phyloP scores from a whole-genome alignment of 2,888 invertebrate genomes.

The Darwinula stevensoni region DNA sequence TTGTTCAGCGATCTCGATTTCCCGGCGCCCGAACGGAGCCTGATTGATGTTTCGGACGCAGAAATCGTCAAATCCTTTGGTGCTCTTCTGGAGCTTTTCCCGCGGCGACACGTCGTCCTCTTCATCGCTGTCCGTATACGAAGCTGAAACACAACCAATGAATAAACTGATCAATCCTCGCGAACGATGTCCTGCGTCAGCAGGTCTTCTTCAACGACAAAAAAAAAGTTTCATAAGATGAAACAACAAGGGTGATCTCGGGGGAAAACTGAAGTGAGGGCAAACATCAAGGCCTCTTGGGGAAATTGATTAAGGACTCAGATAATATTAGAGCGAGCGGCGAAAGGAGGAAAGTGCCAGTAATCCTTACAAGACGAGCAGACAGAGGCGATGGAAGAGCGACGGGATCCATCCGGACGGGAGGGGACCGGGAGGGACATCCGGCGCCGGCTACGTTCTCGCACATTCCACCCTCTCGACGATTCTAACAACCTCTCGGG shows the following conservation, averaged over 20 bases:
- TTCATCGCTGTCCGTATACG: conserved; percentile 56
- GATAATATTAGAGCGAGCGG: too few relatives aligned
- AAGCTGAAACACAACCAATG: too few relatives aligned
- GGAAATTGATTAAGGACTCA: too few relatives aligned
- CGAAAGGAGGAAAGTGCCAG: too few relatives aligned
- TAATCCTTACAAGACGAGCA: conserved; percentile 1
- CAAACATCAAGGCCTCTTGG: too few relatives aligned
- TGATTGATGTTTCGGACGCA: conserved; percentile 81
- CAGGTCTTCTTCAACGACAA: too few relatives aligned
- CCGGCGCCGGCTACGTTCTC: background rate
- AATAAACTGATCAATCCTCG: too few relatives aligned
- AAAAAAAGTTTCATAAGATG: too few relatives aligned
- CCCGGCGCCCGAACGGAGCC: conserved; percentile 70
- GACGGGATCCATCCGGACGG: background rate
- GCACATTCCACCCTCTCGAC: background rate
- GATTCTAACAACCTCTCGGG: background rate
- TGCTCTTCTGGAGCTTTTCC: conserved; percentile 65
- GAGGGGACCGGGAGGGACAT: background rate
- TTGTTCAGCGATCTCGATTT: conserved; percentile 94
- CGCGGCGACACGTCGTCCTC: conserved; percentile 54
- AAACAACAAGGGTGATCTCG: too few relatives aligned
- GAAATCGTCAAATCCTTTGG: conserved; percentile 56
- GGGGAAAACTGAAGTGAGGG: too few relatives aligned
- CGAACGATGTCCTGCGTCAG: too few relatives aligned
- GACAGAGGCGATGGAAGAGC: background rate